Evolutionary conservation across 2,113 vertebrate species (phyloP).

Genomic region (Macquaria australasica): DNA sequence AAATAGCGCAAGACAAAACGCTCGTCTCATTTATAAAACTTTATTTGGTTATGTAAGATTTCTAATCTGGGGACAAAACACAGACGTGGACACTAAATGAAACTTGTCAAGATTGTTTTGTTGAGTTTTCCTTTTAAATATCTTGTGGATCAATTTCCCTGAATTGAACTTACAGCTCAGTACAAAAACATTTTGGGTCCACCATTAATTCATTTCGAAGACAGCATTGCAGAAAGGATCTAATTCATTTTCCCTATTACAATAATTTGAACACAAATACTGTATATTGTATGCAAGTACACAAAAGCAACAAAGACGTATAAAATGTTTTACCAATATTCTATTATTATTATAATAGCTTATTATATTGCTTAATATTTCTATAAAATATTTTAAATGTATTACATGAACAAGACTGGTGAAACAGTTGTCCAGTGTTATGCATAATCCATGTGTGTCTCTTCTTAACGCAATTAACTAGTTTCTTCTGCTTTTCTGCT

Average conservation of each 20-base stretch:
- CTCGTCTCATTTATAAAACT: conserved; percentile 38
- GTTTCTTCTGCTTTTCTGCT: neutral
- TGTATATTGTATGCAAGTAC: neutral
- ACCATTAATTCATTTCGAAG: conserved; percentile 15
- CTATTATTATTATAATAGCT: no score
- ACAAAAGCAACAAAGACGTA: neutral
- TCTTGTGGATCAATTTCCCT: conserved; percentile 6
- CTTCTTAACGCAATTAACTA: neutral
- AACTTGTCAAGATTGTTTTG: conserved; percentile 36
- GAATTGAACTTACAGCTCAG: conserved; percentile 24
- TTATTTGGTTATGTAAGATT: conserved; percentile 48
- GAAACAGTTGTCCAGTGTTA: neutral
- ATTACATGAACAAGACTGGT: neutral
- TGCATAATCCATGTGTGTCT: no score
- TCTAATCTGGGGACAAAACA: neutral
- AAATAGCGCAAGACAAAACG: conserved; percentile 24
- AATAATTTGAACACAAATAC: neutral
- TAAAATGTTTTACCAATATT: neutral
- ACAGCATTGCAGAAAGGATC: neutral
- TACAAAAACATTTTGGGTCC: conserved; percentile 21
- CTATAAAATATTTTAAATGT: neutral
- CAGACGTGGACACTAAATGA: neutral
- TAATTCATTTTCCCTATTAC: neutral
- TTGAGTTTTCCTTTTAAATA: conserved; percentile 28
- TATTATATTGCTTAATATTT: no score